These are phyloP conservation scores for Drosophila chauvacae DNA, from an alignment of 1,140 invertebrate genomes.

Conservation along the genomic window DNA sequence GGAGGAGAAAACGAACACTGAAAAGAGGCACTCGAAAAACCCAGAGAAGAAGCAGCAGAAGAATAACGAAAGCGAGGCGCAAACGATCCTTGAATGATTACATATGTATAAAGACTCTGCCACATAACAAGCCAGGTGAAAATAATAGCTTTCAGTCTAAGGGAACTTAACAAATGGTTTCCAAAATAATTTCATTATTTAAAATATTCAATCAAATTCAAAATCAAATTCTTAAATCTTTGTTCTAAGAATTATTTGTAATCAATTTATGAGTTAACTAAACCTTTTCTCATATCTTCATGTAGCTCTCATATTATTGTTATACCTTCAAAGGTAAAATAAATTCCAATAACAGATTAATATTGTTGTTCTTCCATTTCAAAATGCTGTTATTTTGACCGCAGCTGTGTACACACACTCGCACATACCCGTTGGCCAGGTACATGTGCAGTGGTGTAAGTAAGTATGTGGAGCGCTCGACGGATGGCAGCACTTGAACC, in stretches of 20 bases:
- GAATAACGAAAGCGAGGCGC: slow-evolving; percentile 57
- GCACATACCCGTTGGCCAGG: neutral
- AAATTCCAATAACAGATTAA: neutral
- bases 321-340: neutral
- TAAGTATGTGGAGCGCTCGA: slow-evolving; percentile 35
- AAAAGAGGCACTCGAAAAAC: slow-evolving; percentile 52
- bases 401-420: slow-evolving; percentile 20
- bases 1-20: slow-evolving; percentile 21
- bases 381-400: slow-evolving; percentile 15
- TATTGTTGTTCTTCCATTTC: neutral
- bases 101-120: slow-evolving; percentile 33
- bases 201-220: too few relatives aligned
- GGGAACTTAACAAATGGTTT: neutral
- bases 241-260: too few relatives aligned
- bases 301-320: neutral
- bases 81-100: slow-evolving; percentile 73
- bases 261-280: too few relatives aligned
- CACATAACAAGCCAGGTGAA: slow-evolving; percentile 6
- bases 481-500: slow-evolving; percentile 65
- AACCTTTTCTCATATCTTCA: too few relatives aligned
- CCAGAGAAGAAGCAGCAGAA: slow-evolving; percentile 23
- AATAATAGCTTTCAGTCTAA: neutral
- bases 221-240: too few relatives aligned
- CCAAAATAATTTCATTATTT: neutral
- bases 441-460: slow-evolving; percentile 20